Conservation (phyloP, 2,113 vertebrate genomes). For the Taurulus bubalis region DNA sequence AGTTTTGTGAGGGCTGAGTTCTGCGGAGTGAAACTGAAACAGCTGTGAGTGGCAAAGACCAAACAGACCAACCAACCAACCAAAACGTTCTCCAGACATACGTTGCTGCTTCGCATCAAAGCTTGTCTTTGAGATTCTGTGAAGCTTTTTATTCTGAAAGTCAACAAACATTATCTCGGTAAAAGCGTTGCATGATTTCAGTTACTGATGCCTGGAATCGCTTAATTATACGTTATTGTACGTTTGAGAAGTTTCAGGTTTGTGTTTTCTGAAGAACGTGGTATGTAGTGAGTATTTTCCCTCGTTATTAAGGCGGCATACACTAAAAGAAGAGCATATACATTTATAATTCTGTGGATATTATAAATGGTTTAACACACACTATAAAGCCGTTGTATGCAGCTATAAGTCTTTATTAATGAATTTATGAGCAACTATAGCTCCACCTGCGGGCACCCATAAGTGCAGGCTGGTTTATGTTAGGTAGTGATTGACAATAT, state of each 20-base stretch:
- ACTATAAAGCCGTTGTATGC: neutral
- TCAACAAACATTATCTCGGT: neutral
- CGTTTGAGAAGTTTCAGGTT: neutral
- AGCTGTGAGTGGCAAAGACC: neutral
- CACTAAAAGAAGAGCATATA: neutral
- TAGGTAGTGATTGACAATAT: neutral
- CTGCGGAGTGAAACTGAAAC: constrained; percentile 12
- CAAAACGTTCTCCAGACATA: neutral
- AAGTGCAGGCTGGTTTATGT: neutral
- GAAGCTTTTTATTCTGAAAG: neutral
- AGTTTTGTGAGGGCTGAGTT: neutral
- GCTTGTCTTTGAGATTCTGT: neutral
- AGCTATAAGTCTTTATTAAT: neutral
- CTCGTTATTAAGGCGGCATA: neutral
- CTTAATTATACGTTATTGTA: no score
- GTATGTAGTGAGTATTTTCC: no score
- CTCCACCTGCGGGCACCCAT: no score
- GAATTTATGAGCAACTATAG: neutral
- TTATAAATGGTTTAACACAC: neutral
- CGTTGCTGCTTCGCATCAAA: neutral
- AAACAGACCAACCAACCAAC: neutral
- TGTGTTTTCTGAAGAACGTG: no score
- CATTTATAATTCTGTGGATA: neutral
- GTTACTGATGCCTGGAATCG: neutral
- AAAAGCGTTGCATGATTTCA: neutral